Conservation (phyloP, 2,888 invertebrate genomes). For the Sericinus montela region DNA sequence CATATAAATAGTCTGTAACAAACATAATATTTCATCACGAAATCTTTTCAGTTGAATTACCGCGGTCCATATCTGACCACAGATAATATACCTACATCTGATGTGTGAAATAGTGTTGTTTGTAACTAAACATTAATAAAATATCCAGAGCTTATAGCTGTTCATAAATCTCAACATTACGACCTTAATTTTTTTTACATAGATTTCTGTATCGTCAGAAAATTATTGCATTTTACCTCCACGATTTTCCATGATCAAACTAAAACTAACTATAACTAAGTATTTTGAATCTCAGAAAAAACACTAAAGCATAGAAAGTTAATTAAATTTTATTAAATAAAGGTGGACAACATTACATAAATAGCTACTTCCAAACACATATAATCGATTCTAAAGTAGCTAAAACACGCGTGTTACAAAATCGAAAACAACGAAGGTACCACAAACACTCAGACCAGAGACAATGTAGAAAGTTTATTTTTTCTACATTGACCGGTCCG, state of each 20-base stretch:
- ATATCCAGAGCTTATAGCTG: background rate
- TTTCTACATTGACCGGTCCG: too few relatives aligned
- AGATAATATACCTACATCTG: background rate
- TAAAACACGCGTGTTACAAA: too few relatives aligned
- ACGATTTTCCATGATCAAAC: conserved; percentile 21
- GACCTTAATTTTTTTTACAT: background rate
- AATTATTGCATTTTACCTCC: conserved; percentile 4
- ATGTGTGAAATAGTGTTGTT: background rate
- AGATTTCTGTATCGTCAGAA: conserved; percentile 3
- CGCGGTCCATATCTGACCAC: background rate
- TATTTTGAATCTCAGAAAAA: too few relatives aligned
- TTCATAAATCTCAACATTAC: background rate
- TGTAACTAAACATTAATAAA: background rate
- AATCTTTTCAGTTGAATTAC: background rate
- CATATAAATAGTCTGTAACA: conserved; percentile 41
- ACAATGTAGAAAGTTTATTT: too few relatives aligned
- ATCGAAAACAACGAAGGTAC: too few relatives aligned
- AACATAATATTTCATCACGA: conserved; percentile 22
- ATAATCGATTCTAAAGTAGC: too few relatives aligned
- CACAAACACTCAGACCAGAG: too few relatives aligned
- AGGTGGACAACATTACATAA: too few relatives aligned
- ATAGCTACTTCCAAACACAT: too few relatives aligned
- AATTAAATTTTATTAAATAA: too few relatives aligned
- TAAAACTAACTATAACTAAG: conserved; percentile 23
- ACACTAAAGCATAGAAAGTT: too few relatives aligned